Conservation (phyloP, 2,113 vertebrate genomes). For the Grantiella picta region DNA sequence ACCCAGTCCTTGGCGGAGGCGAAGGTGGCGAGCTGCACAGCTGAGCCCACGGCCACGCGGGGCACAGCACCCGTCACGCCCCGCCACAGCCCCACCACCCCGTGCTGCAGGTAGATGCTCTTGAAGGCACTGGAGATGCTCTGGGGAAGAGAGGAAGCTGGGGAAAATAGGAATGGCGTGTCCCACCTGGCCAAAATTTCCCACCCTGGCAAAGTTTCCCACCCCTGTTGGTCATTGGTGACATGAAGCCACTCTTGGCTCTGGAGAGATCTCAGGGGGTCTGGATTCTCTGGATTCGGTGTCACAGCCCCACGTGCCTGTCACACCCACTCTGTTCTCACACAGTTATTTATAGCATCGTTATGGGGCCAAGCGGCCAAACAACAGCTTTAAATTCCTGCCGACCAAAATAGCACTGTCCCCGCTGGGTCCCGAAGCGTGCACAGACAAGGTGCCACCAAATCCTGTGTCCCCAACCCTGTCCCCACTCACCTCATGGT, state of each 20-base stretch:
- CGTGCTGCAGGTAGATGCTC: constrained; percentile 87
- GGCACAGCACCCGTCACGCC: constrained; percentile 89
- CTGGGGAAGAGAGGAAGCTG: constrained; percentile 60
- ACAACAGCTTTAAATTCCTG: background rate
- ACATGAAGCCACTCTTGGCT: background rate
- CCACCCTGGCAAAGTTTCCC: background rate
- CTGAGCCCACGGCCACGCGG: constrained; percentile 90
- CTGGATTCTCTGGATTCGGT: accelerated
- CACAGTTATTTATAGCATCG: background rate
- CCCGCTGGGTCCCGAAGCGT: accelerated
- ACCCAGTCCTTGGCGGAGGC: constrained; percentile 88
- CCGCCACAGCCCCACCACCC: constrained; percentile 86
- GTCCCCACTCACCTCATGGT: constrained; percentile 81
- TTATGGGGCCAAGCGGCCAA: background rate
- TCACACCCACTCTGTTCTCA: background rate
- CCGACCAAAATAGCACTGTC: background rate
- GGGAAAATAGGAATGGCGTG: accelerated
- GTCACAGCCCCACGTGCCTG: background rate
- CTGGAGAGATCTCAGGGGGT: background rate
- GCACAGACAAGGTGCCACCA: background rate
- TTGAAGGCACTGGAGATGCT: constrained; percentile 78
- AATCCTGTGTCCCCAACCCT: accelerated
- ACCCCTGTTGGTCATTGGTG: accelerated
- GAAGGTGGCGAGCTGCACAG: constrained; percentile 89
- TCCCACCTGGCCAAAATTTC: background rate